Percentiles rank a stretch among this genome's conserved stretches.
phyloP scores from a whole-genome alignment of 2,113 vertebrate genomes.

The Catharus fuscescens region DNA sequence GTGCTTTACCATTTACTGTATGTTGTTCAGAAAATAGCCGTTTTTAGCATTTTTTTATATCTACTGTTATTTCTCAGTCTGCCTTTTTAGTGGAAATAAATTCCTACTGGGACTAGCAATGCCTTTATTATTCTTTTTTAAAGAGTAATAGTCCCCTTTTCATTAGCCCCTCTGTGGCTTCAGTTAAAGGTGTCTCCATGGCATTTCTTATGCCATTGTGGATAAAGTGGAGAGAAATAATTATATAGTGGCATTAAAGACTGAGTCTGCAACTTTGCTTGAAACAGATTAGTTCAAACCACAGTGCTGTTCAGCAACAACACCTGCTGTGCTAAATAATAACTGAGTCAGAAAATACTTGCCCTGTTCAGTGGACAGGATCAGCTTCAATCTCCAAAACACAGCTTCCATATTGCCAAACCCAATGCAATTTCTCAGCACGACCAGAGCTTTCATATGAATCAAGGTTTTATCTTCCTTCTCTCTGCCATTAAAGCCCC shows the following conservation, averaged over 20 bases:
- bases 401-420: background rate
- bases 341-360: background rate
- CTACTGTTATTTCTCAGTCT: background rate
- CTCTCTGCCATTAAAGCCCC: background rate
- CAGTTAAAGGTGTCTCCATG: background rate
- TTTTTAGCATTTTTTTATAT: background rate
- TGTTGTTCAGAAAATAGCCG: background rate
- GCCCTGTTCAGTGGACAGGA: background rate
- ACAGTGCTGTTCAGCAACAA: background rate
- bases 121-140: slow-evolving; percentile 18
- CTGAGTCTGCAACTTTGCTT: background rate
- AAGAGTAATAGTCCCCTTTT: background rate
- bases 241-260: background rate
- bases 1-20: background rate
- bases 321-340: slow-evolving; percentile 3
- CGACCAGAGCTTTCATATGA: background rate
- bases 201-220: background rate
- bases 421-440: background rate
- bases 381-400: background rate
- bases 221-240: slow-evolving; percentile 37
- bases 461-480: background rate
- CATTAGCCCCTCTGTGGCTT: slow-evolving; percentile 2
- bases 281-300: background rate
- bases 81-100: slow-evolving; percentile 31
- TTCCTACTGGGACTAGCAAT: slow-evolving; percentile 11